phyloP scores from a whole-genome alignment of 2,113 vertebrate species.

The Epinephelus fuscoguttatus region DNA sequence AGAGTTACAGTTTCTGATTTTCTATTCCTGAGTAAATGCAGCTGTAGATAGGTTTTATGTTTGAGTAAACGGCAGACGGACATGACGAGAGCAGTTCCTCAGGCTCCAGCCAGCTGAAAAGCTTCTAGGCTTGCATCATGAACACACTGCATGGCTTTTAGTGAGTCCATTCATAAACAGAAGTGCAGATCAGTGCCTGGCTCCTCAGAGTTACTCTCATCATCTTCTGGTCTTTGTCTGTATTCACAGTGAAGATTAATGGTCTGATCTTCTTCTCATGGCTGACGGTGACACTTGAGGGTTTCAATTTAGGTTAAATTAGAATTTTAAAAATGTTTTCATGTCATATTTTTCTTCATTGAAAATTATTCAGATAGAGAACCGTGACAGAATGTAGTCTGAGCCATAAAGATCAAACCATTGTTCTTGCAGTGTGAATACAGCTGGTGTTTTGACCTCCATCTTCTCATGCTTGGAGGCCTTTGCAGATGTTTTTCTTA shows the following conservation, averaged over 20 bases:
- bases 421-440: constrained; percentile 24
- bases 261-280: constrained; percentile 1
- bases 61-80: not conserved
- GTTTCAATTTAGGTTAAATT: not conserved
- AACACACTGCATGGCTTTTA: constrained; percentile 59
- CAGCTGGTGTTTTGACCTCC: not conserved
- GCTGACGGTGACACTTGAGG: not conserved
- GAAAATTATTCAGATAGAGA: not conserved
- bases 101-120: constrained; percentile 42
- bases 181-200: constrained; percentile 45
- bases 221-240: not conserved
- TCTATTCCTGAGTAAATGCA: constrained; percentile 2
- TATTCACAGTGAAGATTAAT: constrained; percentile 7
- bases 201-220: constrained; percentile 33
- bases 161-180: constrained; percentile 73
- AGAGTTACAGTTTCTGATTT: not conserved
- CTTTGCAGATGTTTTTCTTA: not conserved
- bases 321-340: not conserved
- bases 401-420: not conserved
- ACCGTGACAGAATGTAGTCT: not conserved
- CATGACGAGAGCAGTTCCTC: constrained; percentile 34
- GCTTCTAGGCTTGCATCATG: constrained; percentile 64
- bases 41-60: not conserved
- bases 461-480: constrained; percentile 10
- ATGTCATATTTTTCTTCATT: not conserved